A percentile compares a stretch with the other conserved stretches of the same genome.
phyloP scores from a whole-genome alignment of 2,797 vertebrate species.

The Salmo trutta region DNA sequence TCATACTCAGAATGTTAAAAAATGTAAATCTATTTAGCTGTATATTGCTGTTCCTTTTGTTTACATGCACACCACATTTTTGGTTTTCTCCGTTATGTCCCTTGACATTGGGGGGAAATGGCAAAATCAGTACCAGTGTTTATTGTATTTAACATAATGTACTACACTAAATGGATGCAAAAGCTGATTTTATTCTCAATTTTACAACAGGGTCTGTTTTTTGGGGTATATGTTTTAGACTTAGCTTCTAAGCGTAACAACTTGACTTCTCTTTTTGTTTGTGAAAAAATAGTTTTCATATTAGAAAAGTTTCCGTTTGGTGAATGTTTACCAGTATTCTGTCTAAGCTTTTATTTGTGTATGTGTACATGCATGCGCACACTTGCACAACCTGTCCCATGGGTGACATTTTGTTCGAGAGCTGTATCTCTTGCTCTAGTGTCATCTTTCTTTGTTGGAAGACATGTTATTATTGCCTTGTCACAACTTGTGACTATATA shows the following conservation, averaged over 20 bases:
- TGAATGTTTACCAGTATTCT: slow-evolving; percentile 67
- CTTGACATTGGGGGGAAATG: slow-evolving; percentile 53
- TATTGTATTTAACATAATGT: slow-evolving; percentile 54
- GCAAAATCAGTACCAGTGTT: slow-evolving; percentile 52
- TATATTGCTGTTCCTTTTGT: slow-evolving; percentile 70
- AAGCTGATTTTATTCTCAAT: slow-evolving; percentile 50
- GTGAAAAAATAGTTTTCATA: slow-evolving; percentile 56
- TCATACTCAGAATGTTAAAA: slow-evolving; percentile 63
- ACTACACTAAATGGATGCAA: slow-evolving; percentile 68
- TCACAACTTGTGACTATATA: slow-evolving; percentile 75
- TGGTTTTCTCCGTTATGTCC: slow-evolving; percentile 45
- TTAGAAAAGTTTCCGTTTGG: slow-evolving; percentile 78
- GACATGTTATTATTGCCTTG: slow-evolving; percentile 74
- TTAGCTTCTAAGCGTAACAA: slow-evolving; percentile 19
- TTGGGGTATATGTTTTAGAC: slow-evolving; percentile 23
- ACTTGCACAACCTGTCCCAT: slow-evolving; percentile 37
- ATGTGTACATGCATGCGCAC: slow-evolving; percentile 71
- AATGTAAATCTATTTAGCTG: slow-evolving; percentile 71
- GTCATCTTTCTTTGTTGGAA: slow-evolving; percentile 59
- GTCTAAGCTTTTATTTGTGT: slow-evolving; percentile 34
- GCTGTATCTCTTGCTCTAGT: slow-evolving; percentile 55
- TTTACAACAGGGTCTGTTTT: slow-evolving; percentile 68
- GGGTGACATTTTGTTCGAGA: slow-evolving; percentile 54
- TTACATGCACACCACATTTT: slow-evolving; percentile 55
- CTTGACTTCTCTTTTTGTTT: slow-evolving; percentile 45